Evolutionary conservation across 1,140 invertebrate species (phyloP).

Genomic region (Heliconius hermathena): DNA sequence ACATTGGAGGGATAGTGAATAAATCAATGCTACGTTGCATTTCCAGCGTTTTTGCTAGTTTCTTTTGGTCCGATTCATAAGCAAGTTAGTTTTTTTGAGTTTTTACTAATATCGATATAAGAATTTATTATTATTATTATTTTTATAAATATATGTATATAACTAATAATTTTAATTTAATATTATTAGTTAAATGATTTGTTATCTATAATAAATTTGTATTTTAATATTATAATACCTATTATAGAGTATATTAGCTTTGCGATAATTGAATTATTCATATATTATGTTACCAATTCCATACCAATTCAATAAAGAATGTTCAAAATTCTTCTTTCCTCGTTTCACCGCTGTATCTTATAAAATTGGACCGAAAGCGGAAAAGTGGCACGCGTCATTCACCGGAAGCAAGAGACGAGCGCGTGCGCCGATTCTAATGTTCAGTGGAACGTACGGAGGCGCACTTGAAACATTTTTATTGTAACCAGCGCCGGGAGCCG

Average conservation of each 20-base stretch:
- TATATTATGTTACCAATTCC: too few species aligned
- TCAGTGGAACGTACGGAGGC: conserved; percentile 79
- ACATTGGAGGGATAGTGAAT: conserved; percentile 72
- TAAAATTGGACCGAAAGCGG: conserved; percentile 26
- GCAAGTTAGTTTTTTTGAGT: conserved; percentile 12
- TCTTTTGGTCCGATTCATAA: conserved; percentile 42
- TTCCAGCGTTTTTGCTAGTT: conserved; percentile 58
- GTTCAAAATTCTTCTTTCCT: too few species aligned
- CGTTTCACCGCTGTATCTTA: conserved; percentile 36
- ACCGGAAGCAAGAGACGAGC: conserved; percentile 66
- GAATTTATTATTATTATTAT: too few species aligned
- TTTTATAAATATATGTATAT: too few species aligned
- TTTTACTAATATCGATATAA: too few species aligned
- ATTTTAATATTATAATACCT: too few species aligned
- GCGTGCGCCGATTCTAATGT: conserved; percentile 65
- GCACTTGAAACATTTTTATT: conserved; percentile 80
- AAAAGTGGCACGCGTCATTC: conserved; percentile 62
- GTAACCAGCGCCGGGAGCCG: conserved; percentile 56
- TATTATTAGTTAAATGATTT: too few species aligned
- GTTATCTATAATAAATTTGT: too few species aligned
- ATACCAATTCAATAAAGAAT: too few species aligned
- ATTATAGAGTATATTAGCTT: too few species aligned
- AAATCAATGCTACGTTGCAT: conserved; percentile 79
- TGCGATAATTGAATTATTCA: too few species aligned
- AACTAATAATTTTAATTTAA: too few species aligned